Percentiles rank a stretch among this genome's conserved stretches.
phyloP scores from a whole-genome alignment of 2,797 vertebrate species.

The Sebastes diploproa region DNA sequence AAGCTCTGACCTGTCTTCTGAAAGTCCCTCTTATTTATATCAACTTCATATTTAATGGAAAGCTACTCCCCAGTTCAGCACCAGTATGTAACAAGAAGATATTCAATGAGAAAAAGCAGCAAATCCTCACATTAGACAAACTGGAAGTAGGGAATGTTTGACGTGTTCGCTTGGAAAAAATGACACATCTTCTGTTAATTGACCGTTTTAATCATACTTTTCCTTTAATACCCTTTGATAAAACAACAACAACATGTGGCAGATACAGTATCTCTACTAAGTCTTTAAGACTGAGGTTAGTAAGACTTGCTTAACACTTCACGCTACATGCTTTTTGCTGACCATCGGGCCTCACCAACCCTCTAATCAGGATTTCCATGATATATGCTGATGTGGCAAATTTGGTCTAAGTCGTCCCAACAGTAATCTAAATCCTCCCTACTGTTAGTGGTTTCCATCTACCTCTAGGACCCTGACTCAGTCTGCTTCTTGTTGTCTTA shows the following conservation, averaged over 20 bases:
- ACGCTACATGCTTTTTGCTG: not conserved
- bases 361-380: slow-evolving; percentile 57
- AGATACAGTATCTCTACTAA: not conserved
- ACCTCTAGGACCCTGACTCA: slow-evolving; percentile 24
- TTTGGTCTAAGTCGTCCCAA: slow-evolving; percentile 12
- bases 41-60: not conserved
- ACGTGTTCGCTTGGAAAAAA: not conserved
- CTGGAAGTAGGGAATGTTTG: not conserved
- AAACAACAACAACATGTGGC: not conserved
- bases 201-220: not conserved
- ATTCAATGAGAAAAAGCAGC: not conserved
- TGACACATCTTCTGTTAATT: not conserved
- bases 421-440: slow-evolving; percentile 14
- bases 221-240: not conserved
- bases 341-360: slow-evolving; percentile 14
- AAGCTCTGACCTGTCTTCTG: not conserved
- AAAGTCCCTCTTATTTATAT: not conserved
- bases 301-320: not conserved
- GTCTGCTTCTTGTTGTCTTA: not conserved
- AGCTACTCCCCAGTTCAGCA: not conserved
- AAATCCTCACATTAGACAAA: not conserved
- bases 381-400: slow-evolving; percentile 4
- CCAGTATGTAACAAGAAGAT: not conserved
- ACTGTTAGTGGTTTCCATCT: slow-evolving; percentile 27
- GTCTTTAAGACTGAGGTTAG: not conserved